Evolutionary conservation across 2,113 vertebrate species (phyloP), one percentile per base, ranked within the genome.

Genomic region (Coptodon rendalli): DNA sequence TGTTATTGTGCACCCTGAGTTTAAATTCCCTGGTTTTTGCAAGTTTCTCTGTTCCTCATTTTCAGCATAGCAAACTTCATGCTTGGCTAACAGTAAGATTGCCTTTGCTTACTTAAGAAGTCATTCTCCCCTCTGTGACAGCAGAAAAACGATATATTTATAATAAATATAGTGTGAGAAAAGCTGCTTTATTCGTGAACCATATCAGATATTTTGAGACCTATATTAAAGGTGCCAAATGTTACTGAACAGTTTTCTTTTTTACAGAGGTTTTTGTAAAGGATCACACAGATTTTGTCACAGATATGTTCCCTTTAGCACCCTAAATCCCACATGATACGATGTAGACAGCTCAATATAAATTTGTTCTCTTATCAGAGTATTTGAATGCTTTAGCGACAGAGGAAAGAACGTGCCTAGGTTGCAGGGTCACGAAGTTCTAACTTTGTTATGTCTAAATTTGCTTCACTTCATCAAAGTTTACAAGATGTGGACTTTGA

Each of bases 11-110:
- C 71, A 29, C 71, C 71, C 14, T 29, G 71, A n/a, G 43, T 78
- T 78, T 78, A 50, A 0, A 50, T 78, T 78, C 43, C 16, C 29
- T 78, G 16, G 24, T 50, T 50, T 76, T 76, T 50, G 43, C 14
- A 50, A 50, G 71, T 29, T 78, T 50, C 71, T 78, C 43, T 50
- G 43, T 50, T 78, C 71, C 43, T 50, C 71, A 78, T 78, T 50
- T 78, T 50, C 43, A 31, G 6, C 68, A 76, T 11, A 12, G 24
- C 68, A 29, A 48, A 31, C 24, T 50, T 76, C 45, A 50, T 12
- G 24, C 24, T 78, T 78, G 43, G 16, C 24, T 50, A 78, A 78
- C 17, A 78, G 27, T 19, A 8, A 50, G 43, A 19, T 31, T 78
- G 43, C 10, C 43, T 50, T 73, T 13, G 71, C 16, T n/a, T 78